A percentile compares a stretch with the other conserved stretches of the same genome.
Evolutionary conservation across 64 coral and sea anemone species (phyloP).

Genomic region (Stichodactyla helianthus): DNA sequence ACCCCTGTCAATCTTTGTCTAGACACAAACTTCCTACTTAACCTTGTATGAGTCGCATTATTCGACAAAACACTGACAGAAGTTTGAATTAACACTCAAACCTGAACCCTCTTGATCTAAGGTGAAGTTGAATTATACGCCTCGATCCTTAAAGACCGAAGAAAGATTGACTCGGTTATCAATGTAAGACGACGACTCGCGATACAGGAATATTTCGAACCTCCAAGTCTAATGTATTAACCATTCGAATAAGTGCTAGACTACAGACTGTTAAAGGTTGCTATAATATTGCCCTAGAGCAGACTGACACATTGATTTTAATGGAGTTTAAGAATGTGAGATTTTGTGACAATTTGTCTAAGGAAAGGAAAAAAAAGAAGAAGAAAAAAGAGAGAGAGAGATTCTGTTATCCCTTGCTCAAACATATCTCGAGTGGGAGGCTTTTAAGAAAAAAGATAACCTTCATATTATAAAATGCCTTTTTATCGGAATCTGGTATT

Average conservation of each 20-base stretch:
- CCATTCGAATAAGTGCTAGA: background rate
- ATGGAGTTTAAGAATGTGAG: background rate
- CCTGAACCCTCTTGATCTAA: background rate
- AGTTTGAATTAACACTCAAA: background rate
- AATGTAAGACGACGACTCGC: background rate
- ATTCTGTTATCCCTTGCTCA: background rate
- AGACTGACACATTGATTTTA: background rate
- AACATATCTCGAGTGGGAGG: background rate
- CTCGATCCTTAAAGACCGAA: background rate
- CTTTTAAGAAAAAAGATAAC: too few species aligned
- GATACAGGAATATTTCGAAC: background rate
- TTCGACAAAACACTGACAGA: background rate
- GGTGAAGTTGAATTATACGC: background rate
- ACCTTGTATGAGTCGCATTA: background rate
- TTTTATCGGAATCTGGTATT: too few species aligned
- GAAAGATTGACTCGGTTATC: background rate
- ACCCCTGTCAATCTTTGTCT: background rate
- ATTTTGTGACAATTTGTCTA: background rate
- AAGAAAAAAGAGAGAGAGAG: background rate
- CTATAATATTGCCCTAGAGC: background rate
- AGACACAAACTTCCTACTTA: slow-evolving; percentile 17
- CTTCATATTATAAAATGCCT: too few species aligned
- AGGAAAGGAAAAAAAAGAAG: background rate
- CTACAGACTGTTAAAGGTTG: background rate
- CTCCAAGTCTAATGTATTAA: background rate